Base-by-base conservation (phyloP, 2,113 vertebrate species). In the Strix aluco region DNA sequence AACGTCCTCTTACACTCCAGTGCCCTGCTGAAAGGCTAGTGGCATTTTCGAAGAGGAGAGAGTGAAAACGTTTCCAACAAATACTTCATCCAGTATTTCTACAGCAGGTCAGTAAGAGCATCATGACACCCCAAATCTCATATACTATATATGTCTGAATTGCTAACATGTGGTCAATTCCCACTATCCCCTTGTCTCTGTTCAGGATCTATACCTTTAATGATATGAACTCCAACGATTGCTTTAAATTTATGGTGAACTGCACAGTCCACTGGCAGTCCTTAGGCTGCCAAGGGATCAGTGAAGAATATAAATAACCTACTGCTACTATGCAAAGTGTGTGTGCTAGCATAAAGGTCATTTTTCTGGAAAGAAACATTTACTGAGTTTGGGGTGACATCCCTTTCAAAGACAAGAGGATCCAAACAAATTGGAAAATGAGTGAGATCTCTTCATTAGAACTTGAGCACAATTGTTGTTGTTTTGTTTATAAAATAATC, bases 401-500 rank as follows among this genome's bases (percentile, higher is more conserved):
- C 21, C 11, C 13, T 81, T 92, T 86, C 36, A 71, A 86, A 81
- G 34, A 71, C 5, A 52, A 66, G 40, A 90, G 25, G 22, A 71
- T 15, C 27, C 38, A 71, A 83, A 46, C 2, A 3, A 86, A 13
- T 54, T 49, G 52, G 32, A 71, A 85, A 87, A 46, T 0, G 2
- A 85, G 6, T 69, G 15, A 51, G 65, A 86, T 26, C 7, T 63
- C 42, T 72, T 86, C 25, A 20, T 34, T 57, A 79, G 65, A 44
- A 71, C 38, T 36, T 42, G 20, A 79, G 29, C 15, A 44, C 9
- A 5, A 46, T 46, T 46, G 44, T 73, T 77, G 34, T 59, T 80
- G n/a, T 78, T 86, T 67, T 86, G 52, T 86, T 95, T 81, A 92
- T 89, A 69, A 91, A 92, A 78, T 89, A 92, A 83, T 92, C 5